Evolutionary conservation across 1,140 invertebrate genomes (phyloP), one percentile per base, ranked within the genome.

Genomic region (Dinoponera quadriceps): DNA sequence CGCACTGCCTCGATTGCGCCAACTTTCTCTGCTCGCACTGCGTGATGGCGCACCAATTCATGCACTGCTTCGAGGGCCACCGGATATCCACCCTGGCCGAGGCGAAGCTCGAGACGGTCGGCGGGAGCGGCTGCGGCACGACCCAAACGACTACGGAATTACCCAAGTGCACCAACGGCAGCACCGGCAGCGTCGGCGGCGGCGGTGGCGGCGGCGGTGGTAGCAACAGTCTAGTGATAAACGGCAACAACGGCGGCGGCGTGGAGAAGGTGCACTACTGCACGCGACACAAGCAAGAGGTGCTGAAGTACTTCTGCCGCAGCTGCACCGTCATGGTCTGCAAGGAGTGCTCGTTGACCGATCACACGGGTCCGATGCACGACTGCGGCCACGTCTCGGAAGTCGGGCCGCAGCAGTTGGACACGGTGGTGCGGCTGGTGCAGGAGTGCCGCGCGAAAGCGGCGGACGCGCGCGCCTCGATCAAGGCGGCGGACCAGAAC

Each of bases 61-160:
- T 99, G 98, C 98, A 99, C 93, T 99, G 98, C 93, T 99, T 99
- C 94, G 98, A 99, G 93, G 98, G 98, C 48, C 99, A 99, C 94
- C 96, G 98, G 20, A 97, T 99, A 18, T 95, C 97, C 55, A 97
- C 96, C 82, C 95, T 98, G 86, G 95, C 95, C n/a, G 97, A 97
- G 62, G 92, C 96, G 66, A 95, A 95, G 82, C 90, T 95, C 60
- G 94, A 95, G 11, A 83, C 84, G 29, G 83, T 90, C 90, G 88
- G 25, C 49, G 69, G 83, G 44, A 22, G 49, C 48, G 27, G 27
- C 20, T 57, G 54, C 14, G 55, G 16, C 33, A 51, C 82, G 3
- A 80, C 69, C 25, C 51, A 89, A 14, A 29, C 80, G 5, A 89
- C 48, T 22, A 87, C 73, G 7, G 87, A 88, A 55, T 22, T 85